These are phyloP conservation scores for Megaceryle alcyon DNA, from an alignment of 2,797 vertebrate genomes.

Conservation along the genomic window DNA sequence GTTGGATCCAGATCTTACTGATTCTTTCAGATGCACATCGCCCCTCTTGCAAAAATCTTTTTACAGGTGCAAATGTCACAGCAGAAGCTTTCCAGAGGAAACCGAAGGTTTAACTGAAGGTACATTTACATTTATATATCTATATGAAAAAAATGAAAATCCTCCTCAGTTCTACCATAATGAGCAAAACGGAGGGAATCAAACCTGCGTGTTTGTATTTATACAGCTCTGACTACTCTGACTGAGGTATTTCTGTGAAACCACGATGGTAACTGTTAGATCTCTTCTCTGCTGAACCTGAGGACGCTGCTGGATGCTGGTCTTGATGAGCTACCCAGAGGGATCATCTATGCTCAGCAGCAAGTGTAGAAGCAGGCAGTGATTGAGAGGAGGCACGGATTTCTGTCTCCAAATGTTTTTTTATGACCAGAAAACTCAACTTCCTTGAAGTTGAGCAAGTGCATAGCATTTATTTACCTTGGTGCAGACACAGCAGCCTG, in stretches of 20 bases:
- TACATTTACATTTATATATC: too few species aligned
- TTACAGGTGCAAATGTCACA: background rate
- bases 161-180: background rate
- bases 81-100: background rate
- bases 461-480: background rate
- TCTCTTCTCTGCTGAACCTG: background rate
- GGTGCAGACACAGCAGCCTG: background rate
- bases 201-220: background rate
- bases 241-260: background rate
- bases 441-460: background rate
- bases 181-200: background rate
- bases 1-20: background rate
- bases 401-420: background rate
- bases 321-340: background rate
- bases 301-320: background rate
- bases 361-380: background rate
- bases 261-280: accelerated
- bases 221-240: background rate
- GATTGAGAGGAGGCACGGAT: background rate
- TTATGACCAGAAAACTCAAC: background rate
- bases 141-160: background rate
- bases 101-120: background rate
- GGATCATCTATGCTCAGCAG: background rate
- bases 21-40: background rate
- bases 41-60: background rate